A percentile compares a stretch with the other conserved stretches of the same genome.
phyloP scores from a whole-genome alignment of 2,113 vertebrate species.

The Amphilophus citrinellus region DNA sequence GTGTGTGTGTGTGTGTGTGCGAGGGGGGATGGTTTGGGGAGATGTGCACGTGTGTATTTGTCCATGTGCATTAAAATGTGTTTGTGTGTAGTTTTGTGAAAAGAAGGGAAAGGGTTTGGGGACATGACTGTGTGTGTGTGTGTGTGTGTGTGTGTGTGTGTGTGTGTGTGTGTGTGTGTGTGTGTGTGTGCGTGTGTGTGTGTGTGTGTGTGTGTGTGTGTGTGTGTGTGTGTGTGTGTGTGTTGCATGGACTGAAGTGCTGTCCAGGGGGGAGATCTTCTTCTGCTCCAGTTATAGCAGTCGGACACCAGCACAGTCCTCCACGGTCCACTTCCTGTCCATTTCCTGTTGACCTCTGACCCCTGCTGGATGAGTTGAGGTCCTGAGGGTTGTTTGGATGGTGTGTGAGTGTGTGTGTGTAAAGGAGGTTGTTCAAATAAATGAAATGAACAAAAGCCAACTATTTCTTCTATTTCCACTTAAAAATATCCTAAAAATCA shows the following conservation, averaged over 20 bases:
- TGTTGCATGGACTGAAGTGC: constrained; percentile 27
- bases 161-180: neutral
- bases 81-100: constrained; percentile 27
- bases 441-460: neutral
- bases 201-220: constrained; percentile 25
- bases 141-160: no score
- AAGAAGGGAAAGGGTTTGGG: constrained; percentile 30
- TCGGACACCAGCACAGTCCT: constrained; percentile 68
- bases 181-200: constrained; percentile 26
- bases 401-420: constrained; percentile 14
- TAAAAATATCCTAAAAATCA: neutral
- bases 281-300: constrained; percentile 78
- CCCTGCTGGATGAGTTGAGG: constrained; percentile 48
- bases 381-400: constrained; percentile 47
- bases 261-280: constrained; percentile 72
- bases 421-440: neutral
- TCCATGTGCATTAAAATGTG: neutral
- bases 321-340: constrained; percentile 71
- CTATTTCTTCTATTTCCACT: neutral
- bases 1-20: neutral
- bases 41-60: constrained; percentile 16
- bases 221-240: constrained; percentile 44
- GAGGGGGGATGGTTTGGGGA: constrained; percentile 26
- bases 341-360: constrained; percentile 71
- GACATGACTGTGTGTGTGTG: constrained; percentile 34